Conservation (phyloP, 2,888 invertebrate species). For the Cloeon dipterum region DNA sequence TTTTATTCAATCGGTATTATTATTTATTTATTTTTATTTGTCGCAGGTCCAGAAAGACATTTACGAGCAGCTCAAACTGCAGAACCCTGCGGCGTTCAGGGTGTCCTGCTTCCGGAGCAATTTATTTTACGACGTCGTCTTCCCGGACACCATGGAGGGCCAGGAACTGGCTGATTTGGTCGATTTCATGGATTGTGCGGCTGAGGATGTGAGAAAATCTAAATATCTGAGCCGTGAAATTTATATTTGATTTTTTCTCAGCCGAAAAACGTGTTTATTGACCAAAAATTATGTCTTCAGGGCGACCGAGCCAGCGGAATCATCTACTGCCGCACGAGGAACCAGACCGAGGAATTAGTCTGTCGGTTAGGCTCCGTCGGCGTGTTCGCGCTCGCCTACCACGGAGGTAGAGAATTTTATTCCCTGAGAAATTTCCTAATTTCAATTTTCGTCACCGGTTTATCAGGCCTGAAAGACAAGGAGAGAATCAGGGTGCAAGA, state of each 20-base stretch:
- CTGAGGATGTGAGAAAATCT: no score
- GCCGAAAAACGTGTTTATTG: no score
- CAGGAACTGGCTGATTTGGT: conserved; percentile 63
- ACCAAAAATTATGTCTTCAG: no score
- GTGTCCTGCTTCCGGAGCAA: conserved; percentile 79
- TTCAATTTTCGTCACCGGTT: no score
- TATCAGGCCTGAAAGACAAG: conserved; percentile 37
- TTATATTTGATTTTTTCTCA: no score
- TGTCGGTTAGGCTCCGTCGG: conserved; percentile 47
- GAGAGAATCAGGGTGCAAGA: conserved; percentile 64
- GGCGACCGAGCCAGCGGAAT: conserved; percentile 40
- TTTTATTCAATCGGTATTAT: conserved; percentile 3
- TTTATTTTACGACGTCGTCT: conserved; percentile 83
- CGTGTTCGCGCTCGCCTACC: conserved; percentile 61
- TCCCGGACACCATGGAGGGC: conserved; percentile 57
- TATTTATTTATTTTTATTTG: conserved; percentile 3
- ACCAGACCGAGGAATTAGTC: conserved; percentile 70
- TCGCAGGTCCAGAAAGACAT: conserved; percentile 62
- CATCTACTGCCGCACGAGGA: conserved; percentile 84
- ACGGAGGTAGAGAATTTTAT: conserved; percentile 39
- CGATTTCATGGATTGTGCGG: conserved; percentile 46
- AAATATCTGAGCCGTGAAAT: conserved; percentile 26
- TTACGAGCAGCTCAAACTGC: conserved; percentile 40
- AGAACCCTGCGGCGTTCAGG: conserved; percentile 50
- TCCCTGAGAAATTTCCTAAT: not conserved